A percentile compares a stretch with the other conserved stretches of the same genome.
Conservation (phyloP, 2,113 vertebrate genomes). For the Notarius quadriscutis region DNA sequence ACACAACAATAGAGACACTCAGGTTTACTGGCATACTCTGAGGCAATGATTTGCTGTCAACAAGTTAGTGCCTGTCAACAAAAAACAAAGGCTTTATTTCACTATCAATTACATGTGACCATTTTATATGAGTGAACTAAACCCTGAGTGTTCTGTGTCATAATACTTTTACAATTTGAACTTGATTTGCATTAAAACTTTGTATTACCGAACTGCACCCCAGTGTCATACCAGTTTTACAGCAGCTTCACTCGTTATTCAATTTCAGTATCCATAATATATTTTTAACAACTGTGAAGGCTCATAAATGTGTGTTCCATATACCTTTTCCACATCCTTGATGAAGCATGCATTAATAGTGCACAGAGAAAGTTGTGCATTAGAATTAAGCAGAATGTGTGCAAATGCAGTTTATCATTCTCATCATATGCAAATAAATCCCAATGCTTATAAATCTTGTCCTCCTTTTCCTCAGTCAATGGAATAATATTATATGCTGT, state of each 20-base stretch:
- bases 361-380: neutral
- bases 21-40: conserved; percentile 64
- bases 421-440: neutral
- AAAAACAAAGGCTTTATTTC: conserved; percentile 51
- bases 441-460: neutral
- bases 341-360: conserved; percentile 12
- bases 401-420: neutral
- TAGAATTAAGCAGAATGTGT: neutral
- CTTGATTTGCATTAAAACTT: conserved; percentile 2
- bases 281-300: neutral
- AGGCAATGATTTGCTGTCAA: conserved; percentile 55
- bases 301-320: neutral
- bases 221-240: neutral
- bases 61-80: conserved; percentile 58
- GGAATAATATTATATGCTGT: neutral
- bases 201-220: neutral
- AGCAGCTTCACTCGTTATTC: neutral
- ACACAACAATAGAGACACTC: conserved; percentile 59
- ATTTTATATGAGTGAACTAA: conserved; percentile 33
- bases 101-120: conserved; percentile 3
- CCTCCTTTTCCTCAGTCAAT: neutral
- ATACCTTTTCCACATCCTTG: neutral
- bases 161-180: neutral
- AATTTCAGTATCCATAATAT: conserved; percentile 3
- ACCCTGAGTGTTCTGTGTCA: neutral